Base-by-base conservation (phyloP, 2,888 invertebrate genomes). In the Pristionchus fissidentatus region DNA sequence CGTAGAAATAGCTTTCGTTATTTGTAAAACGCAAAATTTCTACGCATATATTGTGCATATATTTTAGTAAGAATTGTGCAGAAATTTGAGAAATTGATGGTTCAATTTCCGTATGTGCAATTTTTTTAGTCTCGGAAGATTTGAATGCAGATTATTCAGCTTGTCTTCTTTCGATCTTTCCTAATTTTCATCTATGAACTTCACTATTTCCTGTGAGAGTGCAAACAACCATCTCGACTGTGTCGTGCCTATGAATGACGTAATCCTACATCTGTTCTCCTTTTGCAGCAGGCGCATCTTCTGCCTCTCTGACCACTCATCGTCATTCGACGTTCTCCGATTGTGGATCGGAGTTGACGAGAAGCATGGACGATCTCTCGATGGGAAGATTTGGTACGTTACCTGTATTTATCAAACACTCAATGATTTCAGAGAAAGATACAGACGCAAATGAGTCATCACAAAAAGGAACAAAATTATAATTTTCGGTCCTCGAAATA, bases 271-370 rank as follows among this genome's bases (percentile, higher is more conserved):
- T 62, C 35, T 29, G 10, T 29, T 62, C 29, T 29, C 15, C 26
- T 4, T 29, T 41, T 78, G 32, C 78, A 78, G 78, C 78, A 13
- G 38, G n/a, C 22, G 55, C 38, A 22, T 41, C 38, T 0, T 52
- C 55, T 7, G 32, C 55, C n/a, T 38, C 52, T 78, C 78, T 78
- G n/a, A 38, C 52, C 55, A 78, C 78, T 78, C 78, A 78, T 78
- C 78, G 78, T 38, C 78, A 78, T 22, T 82, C 82, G 15, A 70
- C 82, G 3, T 32, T 38, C n/a, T 82, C 82, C 26, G 82, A 82
- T 70, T 82, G 82, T 32, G 82, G 82, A 26, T 82, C 82, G n/a
- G 82, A 82, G 15, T 26, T 82, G 52, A 41, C 82, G 41, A 66
- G 70, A 19, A 52, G 49, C 38, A n/a, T 82, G 15, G 82, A 82